Percentiles rank a stretch among this genome's conserved stretches.
Evolutionary conservation across 2,888 invertebrate genomes (phyloP).

Genomic region (Dynastes hyllus): DNA sequence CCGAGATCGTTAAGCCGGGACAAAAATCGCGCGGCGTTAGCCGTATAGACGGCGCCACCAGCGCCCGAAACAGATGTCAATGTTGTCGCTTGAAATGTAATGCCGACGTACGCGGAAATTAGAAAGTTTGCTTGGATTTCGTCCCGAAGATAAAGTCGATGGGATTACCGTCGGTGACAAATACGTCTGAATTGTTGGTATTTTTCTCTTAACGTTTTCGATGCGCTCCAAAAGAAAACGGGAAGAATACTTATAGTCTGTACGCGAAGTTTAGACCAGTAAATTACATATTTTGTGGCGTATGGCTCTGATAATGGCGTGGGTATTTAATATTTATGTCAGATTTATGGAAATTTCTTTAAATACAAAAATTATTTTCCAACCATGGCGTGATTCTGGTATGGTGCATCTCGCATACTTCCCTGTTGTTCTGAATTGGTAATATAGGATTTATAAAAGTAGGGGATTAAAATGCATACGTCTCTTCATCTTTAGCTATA

Average conservation of each 20-base stretch:
- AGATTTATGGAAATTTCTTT: too few species aligned
- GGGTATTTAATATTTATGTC: not conserved
- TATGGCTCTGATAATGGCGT: not conserved
- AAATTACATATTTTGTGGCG: too few species aligned
- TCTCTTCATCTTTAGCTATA: too few species aligned
- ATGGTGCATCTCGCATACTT: too few species aligned
- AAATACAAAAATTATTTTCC: too few species aligned
- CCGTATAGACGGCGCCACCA: conserved; percentile 40
- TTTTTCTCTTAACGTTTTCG: conserved; percentile 24
- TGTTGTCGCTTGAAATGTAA: conserved; percentile 18
- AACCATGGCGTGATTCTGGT: too few species aligned
- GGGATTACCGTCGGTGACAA: conserved; percentile 37
- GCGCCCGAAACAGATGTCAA: conserved; percentile 31
- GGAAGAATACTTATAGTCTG: not conserved
- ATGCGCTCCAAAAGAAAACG: not conserved
- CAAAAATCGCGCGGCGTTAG: conserved; percentile 28
- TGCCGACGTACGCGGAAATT: conserved; percentile 39
- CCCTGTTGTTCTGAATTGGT: too few species aligned
- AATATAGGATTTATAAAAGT: too few species aligned
- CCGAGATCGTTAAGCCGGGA: conserved; percentile 10
- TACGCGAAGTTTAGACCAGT: not conserved
- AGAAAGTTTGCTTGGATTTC: conserved; percentile 39
- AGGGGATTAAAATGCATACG: too few species aligned
- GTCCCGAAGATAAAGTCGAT: conserved; percentile 33
- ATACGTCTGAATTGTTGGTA: conserved; percentile 31